Percentiles rank a stretch among this genome's conserved stretches.
phyloP scores from a whole-genome alignment of 1,140 invertebrate genomes.

The Drosophila obscura region DNA sequence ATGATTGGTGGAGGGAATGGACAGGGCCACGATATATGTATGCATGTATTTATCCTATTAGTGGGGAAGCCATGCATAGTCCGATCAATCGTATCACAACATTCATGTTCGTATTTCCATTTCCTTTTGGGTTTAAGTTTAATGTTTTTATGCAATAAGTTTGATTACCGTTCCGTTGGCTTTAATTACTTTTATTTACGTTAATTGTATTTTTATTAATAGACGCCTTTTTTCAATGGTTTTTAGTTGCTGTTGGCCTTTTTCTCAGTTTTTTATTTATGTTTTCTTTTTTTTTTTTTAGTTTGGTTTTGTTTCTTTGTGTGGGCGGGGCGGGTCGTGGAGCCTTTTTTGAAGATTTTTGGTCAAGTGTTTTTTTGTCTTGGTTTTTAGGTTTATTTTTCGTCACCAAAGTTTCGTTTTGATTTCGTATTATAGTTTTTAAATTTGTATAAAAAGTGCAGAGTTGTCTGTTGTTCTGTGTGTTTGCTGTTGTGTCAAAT shows the following conservation, averaged over 20 bases:
- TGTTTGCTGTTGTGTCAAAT: conserved; percentile 55
- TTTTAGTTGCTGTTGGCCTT: conserved; percentile 18
- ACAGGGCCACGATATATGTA: background rate
- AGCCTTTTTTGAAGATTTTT: conserved; percentile 53
- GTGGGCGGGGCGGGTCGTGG: conserved; percentile 50
- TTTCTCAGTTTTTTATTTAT: conserved; percentile 21
- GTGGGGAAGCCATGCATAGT: conserved; percentile 26
- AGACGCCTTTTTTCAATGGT: conserved; percentile 54
- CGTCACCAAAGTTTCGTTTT: conserved; percentile 15
- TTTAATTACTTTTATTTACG: conserved; percentile 41
- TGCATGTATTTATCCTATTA: conserved; percentile 5
- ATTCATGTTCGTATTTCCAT: conserved; percentile 58
- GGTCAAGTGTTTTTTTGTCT: conserved; percentile 51
- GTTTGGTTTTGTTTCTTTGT: conserved; percentile 39
- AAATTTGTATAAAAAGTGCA: conserved; percentile 78
- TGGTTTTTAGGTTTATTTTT: conserved; percentile 31
- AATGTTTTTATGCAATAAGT: conserved; percentile 43
- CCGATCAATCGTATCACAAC: conserved; percentile 70
- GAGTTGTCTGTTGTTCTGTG: conserved; percentile 62
- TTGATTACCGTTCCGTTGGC: conserved; percentile 44
- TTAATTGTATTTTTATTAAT: conserved; percentile 50
- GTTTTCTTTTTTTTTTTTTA: conserved; percentile 26
- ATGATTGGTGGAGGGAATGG: background rate
- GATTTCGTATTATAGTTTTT: conserved; percentile 27
- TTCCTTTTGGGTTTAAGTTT: conserved; percentile 19